Evolutionary conservation across 2,888 invertebrate genomes (phyloP).

Genomic region (Andricus curvator): DNA sequence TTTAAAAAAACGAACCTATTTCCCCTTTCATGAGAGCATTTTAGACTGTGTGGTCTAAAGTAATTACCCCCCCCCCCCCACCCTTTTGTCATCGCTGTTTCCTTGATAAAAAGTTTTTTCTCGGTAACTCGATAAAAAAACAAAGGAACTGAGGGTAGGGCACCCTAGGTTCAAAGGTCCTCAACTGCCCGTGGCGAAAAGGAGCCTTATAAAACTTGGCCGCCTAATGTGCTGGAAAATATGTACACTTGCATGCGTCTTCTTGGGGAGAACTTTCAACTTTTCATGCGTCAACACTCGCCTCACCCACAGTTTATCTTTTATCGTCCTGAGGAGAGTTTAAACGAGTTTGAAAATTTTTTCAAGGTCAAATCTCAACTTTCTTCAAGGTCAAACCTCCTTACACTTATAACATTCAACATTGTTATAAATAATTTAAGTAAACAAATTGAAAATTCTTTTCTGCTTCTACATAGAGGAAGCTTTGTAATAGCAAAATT

Average conservation of each 20-base stretch:
- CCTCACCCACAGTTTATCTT: background rate
- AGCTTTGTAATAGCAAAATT: no score
- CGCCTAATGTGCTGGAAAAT: constrained; percentile 34
- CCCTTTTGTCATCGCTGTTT: background rate
- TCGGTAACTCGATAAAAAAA: background rate
- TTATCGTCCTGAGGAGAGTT: background rate
- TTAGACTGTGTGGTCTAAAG: background rate
- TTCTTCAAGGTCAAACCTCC: no score
- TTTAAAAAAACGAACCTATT: no score
- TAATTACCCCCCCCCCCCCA: background rate
- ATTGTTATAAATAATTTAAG: no score
- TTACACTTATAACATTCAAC: no score
- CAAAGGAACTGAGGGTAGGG: background rate
- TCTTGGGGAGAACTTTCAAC: background rate
- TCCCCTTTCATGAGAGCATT: no score
- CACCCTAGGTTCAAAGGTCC: background rate
- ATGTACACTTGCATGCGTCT: constrained; percentile 5
- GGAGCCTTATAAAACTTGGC: background rate
- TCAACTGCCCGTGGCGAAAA: background rate
- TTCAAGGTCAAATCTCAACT: background rate
- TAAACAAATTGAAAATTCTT: no score
- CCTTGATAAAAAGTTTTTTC: background rate
- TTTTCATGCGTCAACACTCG: constrained; percentile 2
- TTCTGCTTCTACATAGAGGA: no score
- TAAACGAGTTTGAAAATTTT: background rate